These are phyloP conservation scores for Antheraea assamensis DNA, from an alignment of 2,888 invertebrate species.

Conservation along the genomic window DNA sequence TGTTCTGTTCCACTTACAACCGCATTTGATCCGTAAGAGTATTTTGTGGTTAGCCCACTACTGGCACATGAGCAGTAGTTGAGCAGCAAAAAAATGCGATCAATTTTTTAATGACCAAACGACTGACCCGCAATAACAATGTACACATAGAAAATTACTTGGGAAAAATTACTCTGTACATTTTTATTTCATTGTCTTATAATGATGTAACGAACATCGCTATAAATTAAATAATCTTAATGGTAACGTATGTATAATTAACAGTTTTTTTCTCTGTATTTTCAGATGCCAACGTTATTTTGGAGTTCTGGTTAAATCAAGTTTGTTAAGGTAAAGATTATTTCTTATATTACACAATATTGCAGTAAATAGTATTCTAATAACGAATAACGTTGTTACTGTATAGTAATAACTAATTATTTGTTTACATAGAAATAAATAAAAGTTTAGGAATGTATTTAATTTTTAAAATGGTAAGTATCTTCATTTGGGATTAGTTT, in stretches of 20 bases:
- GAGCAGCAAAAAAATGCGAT: background rate
- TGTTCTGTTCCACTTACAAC: background rate
- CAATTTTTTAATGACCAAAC: background rate
- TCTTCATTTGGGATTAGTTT: too few relatives aligned
- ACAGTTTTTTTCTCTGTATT: constrained; percentile 34
- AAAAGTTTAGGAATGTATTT: too few relatives aligned
- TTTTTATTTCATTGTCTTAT: background rate
- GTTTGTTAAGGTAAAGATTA: constrained; percentile 36
- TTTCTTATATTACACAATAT: constrained; percentile 12
- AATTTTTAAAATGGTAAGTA: too few relatives aligned
- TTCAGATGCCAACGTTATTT: constrained; percentile 53
- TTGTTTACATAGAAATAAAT: too few relatives aligned
- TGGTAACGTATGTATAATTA: background rate
- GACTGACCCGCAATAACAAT: constrained; percentile 4
- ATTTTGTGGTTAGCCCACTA: constrained; percentile 10
- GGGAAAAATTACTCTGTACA: background rate
- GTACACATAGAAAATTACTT: background rate
- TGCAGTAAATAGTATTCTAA: background rate
- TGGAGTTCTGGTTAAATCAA: constrained; percentile 44
- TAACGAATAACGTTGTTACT: background rate
- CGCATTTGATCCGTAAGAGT: constrained; percentile 10
- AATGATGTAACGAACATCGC: background rate
- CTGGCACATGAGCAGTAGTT: background rate
- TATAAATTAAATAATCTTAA: background rate
- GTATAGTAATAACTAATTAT: background rate